Evolutionary conservation across 2,888 invertebrate species (phyloP).

Genomic region (Drosophila neotestacea): DNA sequence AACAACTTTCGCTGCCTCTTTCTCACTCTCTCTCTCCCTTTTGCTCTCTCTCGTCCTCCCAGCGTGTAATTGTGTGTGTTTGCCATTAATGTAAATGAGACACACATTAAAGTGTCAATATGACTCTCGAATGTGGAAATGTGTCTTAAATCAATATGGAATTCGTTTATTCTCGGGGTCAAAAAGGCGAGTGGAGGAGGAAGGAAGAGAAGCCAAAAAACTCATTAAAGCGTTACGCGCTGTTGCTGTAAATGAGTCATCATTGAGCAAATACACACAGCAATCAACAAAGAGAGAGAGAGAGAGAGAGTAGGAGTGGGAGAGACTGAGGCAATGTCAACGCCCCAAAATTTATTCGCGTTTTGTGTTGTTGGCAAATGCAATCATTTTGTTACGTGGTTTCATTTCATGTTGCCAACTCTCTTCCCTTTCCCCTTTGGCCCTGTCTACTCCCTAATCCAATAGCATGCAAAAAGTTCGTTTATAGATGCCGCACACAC

Average conservation of each 20-base stretch:
- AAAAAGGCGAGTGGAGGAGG: not conserved
- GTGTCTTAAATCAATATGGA: constrained; percentile 56
- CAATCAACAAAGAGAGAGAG: constrained; percentile 4
- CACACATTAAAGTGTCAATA: constrained; percentile 77
- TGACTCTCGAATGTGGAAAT: constrained; percentile 52
- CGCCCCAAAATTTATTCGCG: constrained; percentile 55
- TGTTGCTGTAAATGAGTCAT: constrained; percentile 67
- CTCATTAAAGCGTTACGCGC: constrained; percentile 67
- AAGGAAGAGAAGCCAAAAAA: constrained; percentile 36
- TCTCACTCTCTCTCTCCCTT: not conserved
- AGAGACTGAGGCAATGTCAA: constrained; percentile 39
- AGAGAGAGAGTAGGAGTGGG: not conserved
- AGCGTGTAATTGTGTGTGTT: constrained; percentile 29
- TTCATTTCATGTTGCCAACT: constrained; percentile 53
- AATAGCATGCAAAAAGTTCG: constrained; percentile 72
- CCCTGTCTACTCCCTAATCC: constrained; percentile 41
- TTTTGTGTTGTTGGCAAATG: constrained; percentile 67
- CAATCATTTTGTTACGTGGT: constrained; percentile 76
- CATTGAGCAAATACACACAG: constrained; percentile 40
- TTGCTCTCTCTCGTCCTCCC: not conserved
- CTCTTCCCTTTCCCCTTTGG: not conserved
- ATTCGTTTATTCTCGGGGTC: constrained; percentile 5
- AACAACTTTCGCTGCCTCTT: not conserved
- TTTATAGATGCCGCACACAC: constrained; percentile 56
- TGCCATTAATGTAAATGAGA: constrained; percentile 71